phyloP scores from a whole-genome alignment of 2,797 vertebrate species.

The Eulemur coronatus region DNA sequence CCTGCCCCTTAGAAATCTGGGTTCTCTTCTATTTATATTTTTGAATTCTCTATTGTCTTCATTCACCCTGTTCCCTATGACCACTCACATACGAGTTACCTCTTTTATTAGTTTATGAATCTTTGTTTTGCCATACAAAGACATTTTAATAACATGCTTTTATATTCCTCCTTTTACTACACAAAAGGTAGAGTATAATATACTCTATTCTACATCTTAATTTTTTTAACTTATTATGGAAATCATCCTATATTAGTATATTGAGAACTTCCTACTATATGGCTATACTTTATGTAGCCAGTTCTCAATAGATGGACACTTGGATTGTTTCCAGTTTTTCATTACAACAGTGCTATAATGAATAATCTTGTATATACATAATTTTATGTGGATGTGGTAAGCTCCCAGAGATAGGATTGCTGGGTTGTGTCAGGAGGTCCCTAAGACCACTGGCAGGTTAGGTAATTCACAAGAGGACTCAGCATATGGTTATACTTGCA shows the following conservation, averaged over 20 bases:
- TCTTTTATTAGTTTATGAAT: conserved; percentile 33
- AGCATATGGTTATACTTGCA: background rate
- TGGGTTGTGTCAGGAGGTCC: background rate
- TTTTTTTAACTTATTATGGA: background rate
- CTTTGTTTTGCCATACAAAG: background rate
- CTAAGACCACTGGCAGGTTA: background rate
- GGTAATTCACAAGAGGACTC: background rate
- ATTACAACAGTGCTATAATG: background rate
- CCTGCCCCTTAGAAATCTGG: background rate
- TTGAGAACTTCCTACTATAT: background rate
- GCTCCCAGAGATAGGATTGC: background rate
- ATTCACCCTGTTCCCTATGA: background rate
- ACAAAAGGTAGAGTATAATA: background rate
- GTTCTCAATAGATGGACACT: background rate
- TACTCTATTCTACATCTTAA: background rate
- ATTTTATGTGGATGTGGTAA: background rate
- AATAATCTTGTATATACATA: background rate
- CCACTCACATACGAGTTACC: background rate
- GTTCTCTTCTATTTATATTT: conserved; percentile 39
- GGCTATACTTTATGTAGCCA: background rate
- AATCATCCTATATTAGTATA: conserved; percentile 7
- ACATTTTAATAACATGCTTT: background rate
- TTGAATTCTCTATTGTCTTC: background rate
- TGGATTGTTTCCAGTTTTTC: conserved; percentile 15
- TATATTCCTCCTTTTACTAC: conserved; percentile 31